phyloP scores from a whole-genome alignment of 2,113 vertebrate genomes.

The Tachysurus fulvidraco region DNA sequence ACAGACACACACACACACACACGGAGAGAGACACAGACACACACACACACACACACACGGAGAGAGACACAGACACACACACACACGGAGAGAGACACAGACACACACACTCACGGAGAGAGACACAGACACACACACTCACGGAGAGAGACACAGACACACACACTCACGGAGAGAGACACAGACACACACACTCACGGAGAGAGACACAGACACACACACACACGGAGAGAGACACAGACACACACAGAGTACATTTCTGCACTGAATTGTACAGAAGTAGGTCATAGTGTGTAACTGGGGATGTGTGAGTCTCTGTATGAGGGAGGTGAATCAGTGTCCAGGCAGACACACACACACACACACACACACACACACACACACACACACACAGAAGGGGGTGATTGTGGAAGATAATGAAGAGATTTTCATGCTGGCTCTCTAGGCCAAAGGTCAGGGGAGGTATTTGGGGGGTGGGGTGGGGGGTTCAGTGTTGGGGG shows the following conservation, averaged over 20 bases:
- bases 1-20: background rate
- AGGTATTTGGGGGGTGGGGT: background rate
- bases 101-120: background rate
- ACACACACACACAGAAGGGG: background rate
- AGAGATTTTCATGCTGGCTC: background rate
- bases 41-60: background rate
- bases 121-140: background rate
- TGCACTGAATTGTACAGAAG: background rate
- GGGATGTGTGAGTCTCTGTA: background rate
- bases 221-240: too few species aligned
- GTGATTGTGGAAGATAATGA: background rate
- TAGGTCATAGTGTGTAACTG: background rate
- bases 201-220: background rate
- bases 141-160: too few species aligned
- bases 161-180: too few species aligned
- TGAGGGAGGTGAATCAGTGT: background rate
- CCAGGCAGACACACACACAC: background rate
- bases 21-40: background rate
- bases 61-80: background rate
- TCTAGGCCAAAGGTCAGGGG: background rate
- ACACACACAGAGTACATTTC: background rate
- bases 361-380: background rate
- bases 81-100: too few species aligned
- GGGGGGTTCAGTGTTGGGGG: background rate
- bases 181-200: background rate